Percentiles rank a stretch among this genome's conserved stretches.
phyloP scores from a whole-genome alignment of 2,113 vertebrate species.

The Chaenocephalus aceratus region DNA sequence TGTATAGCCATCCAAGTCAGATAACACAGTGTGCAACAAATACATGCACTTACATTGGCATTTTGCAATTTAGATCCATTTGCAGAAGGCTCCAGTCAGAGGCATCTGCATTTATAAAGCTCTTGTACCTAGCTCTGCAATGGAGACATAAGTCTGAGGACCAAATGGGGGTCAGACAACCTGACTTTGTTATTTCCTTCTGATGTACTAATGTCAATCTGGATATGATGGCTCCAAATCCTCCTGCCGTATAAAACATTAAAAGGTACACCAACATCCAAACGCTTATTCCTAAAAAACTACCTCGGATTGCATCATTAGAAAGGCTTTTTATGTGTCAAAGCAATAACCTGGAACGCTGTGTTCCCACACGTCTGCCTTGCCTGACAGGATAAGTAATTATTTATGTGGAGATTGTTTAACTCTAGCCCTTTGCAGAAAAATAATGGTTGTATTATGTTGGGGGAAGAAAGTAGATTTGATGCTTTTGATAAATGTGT shows the following conservation, averaged over 20 bases:
- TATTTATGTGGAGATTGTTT: slow-evolving; percentile 14
- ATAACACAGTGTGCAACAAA: background rate
- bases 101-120: slow-evolving; percentile 4
- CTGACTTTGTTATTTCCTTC: slow-evolving; percentile 14
- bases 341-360: background rate
- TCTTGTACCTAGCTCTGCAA: slow-evolving; percentile 1
- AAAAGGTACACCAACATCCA: background rate
- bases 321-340: background rate
- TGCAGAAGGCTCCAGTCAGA: background rate
- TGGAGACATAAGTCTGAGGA: slow-evolving; percentile 12
- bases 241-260: background rate
- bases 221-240: background rate
- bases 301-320: background rate
- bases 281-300: background rate
- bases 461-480: slow-evolving; percentile 35
- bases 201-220: slow-evolving; percentile 11
- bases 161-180: slow-evolving; percentile 8
- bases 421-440: slow-evolving; percentile 3
- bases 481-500: slow-evolving; percentile 44
- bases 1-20: too few relatives aligned
- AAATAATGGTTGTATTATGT: slow-evolving; percentile 38
- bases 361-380: background rate
- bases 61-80: background rate
- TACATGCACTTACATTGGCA: background rate
- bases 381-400: slow-evolving; percentile 8